Percentiles rank a stretch among this genome's conserved stretches.
These are phyloP conservation scores for Sesia apiformis DNA, from an alignment of 2,888 invertebrate genomes.

Conservation along the genomic window DNA sequence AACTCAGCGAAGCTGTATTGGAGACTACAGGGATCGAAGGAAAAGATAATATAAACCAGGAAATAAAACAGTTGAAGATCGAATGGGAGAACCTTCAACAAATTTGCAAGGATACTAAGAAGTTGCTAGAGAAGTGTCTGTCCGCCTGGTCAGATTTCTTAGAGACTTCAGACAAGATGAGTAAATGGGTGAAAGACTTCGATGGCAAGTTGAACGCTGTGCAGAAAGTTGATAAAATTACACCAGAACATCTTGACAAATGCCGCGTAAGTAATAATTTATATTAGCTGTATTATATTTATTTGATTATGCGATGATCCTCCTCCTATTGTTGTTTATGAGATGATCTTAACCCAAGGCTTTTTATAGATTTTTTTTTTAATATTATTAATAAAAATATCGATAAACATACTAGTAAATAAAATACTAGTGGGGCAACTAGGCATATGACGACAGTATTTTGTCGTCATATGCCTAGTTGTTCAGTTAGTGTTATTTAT, in stretches of 20 bases:
- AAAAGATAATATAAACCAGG: conserved; percentile 85
- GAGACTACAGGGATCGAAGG: conserved; percentile 88
- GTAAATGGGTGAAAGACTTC: conserved; percentile 83
- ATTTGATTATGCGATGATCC: background rate
- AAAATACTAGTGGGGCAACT: no score
- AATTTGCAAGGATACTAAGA: conserved; percentile 84
- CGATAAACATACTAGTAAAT: no score
- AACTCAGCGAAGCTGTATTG: conserved; percentile 83
- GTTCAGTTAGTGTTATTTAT: background rate
- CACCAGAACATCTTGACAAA: conserved; percentile 83
- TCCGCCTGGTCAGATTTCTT: conserved; percentile 88
- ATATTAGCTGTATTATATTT: background rate
- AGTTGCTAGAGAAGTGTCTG: conserved; percentile 82
- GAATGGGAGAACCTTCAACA: conserved; percentile 89
- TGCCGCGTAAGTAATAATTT: conserved; percentile 76
- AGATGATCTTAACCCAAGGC: no score
- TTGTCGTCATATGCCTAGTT: conserved; percentile 1
- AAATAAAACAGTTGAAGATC: conserved; percentile 84
- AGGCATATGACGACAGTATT: background rate
- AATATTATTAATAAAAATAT: no score
- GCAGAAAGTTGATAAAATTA: conserved; percentile 82
- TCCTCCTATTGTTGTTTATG: no score
- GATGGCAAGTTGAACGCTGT: conserved; percentile 78
- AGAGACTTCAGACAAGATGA: conserved; percentile 81
- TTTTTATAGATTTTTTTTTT: no score